Evolutionary conservation across 2,888 invertebrate genomes (phyloP), one percentile per base, ranked within the genome.

Genomic region (Carabus problematicus): DNA sequence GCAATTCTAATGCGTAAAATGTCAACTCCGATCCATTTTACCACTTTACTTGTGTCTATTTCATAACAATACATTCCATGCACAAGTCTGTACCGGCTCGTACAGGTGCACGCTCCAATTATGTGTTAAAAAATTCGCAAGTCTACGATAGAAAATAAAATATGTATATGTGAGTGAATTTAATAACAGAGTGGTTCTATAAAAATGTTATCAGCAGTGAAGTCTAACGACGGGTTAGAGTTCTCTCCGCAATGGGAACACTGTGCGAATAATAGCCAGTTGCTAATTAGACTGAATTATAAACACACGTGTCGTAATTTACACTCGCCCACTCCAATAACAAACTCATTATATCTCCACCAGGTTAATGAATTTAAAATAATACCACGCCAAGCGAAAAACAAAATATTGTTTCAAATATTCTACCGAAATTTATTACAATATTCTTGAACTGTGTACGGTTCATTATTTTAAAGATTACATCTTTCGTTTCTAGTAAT

Each of bases 141-240:
- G 52, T 52, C 29, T 52, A 52, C 52, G 52, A 19, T 52, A 16
- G 52, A 52, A 52, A 45, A 52, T 18, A 9, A 9, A 19, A n/a
- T n/a, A n/a, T n/a, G n/a, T n/a, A n/a, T n/a, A n/a, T n/a, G n/a
- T n/a, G n/a, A n/a, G n/a, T n/a, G 16, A 14, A 52, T 52, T 52
- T 52, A 14, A 52, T 52, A 52, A 52, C 52, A 52, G 14, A 11
- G 16, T 29, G 29, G 29, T 29, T 29, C 6, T 29, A 52, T 52
- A 52, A 52, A 29, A 52, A 52, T 19, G 52, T 52, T 52, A 52
- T 52, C 52, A 14, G 52, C 52, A 52, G 16, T 52, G 18, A 8
- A 52, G 16, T 16, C 9, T 9, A 11, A 52, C 52, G 9, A 14
- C 8, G 7, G 45, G 16, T 18, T 19, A 14, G 14, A 3, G 16